Base-by-base conservation (phyloP, 1,140 invertebrate genomes). In the Laupala kohalensis region DNA sequence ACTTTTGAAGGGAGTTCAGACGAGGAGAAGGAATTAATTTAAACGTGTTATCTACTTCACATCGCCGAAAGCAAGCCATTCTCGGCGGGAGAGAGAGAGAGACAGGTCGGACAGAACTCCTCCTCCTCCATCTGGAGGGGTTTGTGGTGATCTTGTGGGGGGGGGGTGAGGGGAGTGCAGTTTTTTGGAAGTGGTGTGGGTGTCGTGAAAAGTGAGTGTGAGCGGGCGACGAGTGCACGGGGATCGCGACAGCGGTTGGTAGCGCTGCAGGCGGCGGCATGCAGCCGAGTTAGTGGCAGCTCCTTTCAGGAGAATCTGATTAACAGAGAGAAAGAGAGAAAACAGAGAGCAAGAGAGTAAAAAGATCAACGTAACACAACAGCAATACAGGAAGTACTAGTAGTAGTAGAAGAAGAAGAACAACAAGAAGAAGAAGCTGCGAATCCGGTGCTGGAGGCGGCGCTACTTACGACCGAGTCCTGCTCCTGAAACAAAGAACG, bases 401-500 rank as follows among this genome's bases (percentile, higher is more conserved):
- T 13, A 53, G 37, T 13, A 53, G 37, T 19, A 53, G 37, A 13
- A 53, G 37, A 53, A 53, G 37, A 15, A 37, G 30, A 53, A n/a
- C n/a, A n/a, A n/a, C n/a, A n/a, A 53, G 37, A 53, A 53, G 37
- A 53, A 53, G 37, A 53, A 53, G 37, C 37, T 53, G 37, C 37
- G 4, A 53, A 53, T 53, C 37, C 37, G 37, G 37, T 13, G 37
- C 37, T 19, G 37, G 19, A 2, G 37, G 37, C 37, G 19, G 37
- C 37, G 37, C 19, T 79, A 80, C 79, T 80, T 79, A 80, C 79
- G 73, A 79, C 67, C 68, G 78, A 79, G 69, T 78, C 78, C 73
- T 78, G 75, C 69, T 76, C 78, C 78, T 80, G 78, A 63, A 80
- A 80, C 78, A 75, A 69, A 77, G 76, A 73, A 71, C 26, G 63